Conservation (phyloP, 2,113 vertebrate species). For the Arvicanthis niloticus region DNA sequence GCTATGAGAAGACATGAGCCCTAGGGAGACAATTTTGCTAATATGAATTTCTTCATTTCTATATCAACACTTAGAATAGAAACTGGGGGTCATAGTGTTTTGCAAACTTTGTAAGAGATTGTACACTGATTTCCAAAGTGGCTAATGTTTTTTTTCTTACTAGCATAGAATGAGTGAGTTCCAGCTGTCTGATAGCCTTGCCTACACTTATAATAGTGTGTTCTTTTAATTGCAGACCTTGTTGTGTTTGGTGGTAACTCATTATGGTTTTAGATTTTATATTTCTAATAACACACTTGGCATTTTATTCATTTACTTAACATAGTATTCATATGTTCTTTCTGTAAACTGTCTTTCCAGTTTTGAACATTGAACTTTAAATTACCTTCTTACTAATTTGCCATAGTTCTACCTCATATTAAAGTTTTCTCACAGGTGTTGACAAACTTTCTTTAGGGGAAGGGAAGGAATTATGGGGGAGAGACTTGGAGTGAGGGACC, state of each 20-base stretch:
- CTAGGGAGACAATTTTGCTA: not conserved
- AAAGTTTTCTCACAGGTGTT: not conserved
- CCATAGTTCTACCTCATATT: not conserved
- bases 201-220: too few species aligned
- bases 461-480: too few species aligned
- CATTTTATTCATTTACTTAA: not conserved
- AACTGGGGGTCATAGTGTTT: not conserved
- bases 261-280: not conserved
- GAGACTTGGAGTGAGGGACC: too few species aligned
- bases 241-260: not conserved
- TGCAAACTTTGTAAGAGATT: not conserved
- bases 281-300: not conserved
- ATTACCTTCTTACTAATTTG: not conserved
- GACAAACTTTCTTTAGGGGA: not conserved
- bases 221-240: not conserved
- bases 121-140: not conserved
- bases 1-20: not conserved
- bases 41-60: not conserved
- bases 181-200: not conserved
- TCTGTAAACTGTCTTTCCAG: not conserved
- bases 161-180: not conserved
- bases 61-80: not conserved
- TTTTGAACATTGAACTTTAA: not conserved
- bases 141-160: not conserved
- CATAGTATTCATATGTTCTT: not conserved